phyloP scores from a whole-genome alignment of 2,888 invertebrate species.

The Drosophila suboccidentalis region DNA sequence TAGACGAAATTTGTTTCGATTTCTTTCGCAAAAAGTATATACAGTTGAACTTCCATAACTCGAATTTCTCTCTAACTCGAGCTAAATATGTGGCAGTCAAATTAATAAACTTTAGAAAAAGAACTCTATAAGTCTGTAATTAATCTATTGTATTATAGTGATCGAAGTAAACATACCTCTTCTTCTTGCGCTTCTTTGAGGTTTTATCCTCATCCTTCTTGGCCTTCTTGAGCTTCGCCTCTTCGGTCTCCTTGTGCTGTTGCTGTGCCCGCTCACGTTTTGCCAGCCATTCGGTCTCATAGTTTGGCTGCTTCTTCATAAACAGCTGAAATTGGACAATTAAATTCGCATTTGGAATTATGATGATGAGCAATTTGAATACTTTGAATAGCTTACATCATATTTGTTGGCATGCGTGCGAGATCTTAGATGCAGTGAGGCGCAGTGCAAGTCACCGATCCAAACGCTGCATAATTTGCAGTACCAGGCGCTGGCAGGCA shows the following conservation, averaged over 20 bases:
- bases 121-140: too few species aligned
- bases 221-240: slow-evolving; percentile 85
- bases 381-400: slow-evolving; percentile 88
- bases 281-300: slow-evolving; percentile 94
- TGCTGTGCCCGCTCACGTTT: slow-evolving; percentile 91
- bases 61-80: too few species aligned
- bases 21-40: too few species aligned
- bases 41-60: too few species aligned
- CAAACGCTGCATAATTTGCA: slow-evolving; percentile 95
- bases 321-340: slow-evolving; percentile 88
- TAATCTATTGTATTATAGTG: background rate
- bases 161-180: slow-evolving; percentile 84
- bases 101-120: too few species aligned
- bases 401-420: slow-evolving; percentile 92
- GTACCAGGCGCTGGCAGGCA: slow-evolving; percentile 95
- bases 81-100: too few species aligned
- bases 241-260: slow-evolving; percentile 83
- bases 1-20: too few species aligned
- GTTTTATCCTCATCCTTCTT: slow-evolving; percentile 84
- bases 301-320: slow-evolving; percentile 93
- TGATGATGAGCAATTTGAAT: background rate
- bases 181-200: slow-evolving; percentile 87
- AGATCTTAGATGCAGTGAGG: slow-evolving; percentile 94
- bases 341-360: background rate
- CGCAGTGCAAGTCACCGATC: slow-evolving; percentile 95